These are phyloP conservation scores for Notoglanidium macrostoma DNA, from an alignment of 2,797 vertebrate species.

Conservation along the genomic window DNA sequence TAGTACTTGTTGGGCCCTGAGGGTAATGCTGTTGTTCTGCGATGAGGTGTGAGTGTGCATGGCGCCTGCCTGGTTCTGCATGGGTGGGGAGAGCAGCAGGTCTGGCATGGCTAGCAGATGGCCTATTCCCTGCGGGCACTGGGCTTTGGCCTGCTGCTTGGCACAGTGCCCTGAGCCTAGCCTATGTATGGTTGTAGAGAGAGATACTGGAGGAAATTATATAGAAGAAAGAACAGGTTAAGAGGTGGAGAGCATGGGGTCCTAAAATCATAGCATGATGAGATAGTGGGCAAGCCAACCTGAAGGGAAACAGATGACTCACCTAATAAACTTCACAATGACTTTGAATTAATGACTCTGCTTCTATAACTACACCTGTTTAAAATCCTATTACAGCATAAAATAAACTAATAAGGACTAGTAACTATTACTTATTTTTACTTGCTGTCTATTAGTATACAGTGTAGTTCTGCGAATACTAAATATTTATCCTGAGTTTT, in stretches of 20 bases:
- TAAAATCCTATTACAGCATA: conserved; percentile 9
- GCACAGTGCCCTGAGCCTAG: conserved; percentile 51
- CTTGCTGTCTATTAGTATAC: neutral
- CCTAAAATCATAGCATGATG: conserved; percentile 52
- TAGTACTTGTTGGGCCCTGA: conserved; percentile 61
- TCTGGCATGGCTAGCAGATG: conserved; percentile 74
- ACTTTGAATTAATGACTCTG: neutral
- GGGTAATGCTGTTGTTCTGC: conserved; percentile 72
- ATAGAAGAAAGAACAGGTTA: conserved; percentile 11
- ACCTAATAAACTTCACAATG: conserved; percentile 20
- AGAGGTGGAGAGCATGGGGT: conserved; percentile 29
- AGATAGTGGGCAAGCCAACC: conserved; percentile 9
- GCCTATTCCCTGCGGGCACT: conserved; percentile 58
- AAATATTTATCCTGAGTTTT: conserved; percentile 50
- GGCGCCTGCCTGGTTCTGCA: conserved; percentile 65
- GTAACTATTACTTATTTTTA: neutral
- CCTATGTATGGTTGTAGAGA: conserved; percentile 44
- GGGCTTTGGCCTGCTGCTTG: conserved; percentile 59
- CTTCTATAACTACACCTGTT: neutral
- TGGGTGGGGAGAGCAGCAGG: conserved; percentile 42
- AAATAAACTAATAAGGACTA: neutral
- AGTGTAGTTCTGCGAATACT: neutral
- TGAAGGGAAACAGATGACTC: conserved; percentile 60
- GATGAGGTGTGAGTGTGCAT: conserved; percentile 67
- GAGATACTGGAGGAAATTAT: neutral